Evolutionary conservation across 1,140 invertebrate genomes (phyloP), one percentile per base, ranked within the genome.

Genomic region (Ericerus pela): DNA sequence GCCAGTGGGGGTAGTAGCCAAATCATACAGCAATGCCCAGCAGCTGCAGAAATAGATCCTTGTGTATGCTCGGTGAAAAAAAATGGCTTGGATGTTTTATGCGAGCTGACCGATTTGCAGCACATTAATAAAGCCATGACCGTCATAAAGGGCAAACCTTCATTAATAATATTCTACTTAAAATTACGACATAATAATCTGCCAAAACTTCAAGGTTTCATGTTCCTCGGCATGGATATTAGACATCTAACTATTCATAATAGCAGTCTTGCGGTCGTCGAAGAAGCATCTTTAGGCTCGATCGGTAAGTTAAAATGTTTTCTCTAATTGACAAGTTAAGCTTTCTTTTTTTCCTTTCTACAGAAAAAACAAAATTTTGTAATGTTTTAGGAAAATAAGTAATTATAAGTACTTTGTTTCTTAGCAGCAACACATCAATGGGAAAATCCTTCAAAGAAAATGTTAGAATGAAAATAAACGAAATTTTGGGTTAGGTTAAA

Each of bases 151-250:
- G 79, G 80, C 37, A 79, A 79, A 63, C 65, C 71, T 14, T 62
- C 62, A 20, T 76, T 78, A 58, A 78, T 88, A 38, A 87, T 90
- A 60, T 87, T 84, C 68, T 91, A 91, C 68, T 70, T 92, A 47
- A 89, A 88, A 65, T 68, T 91, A 36, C 76, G 86, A 16, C 85
- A 88, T 68, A 88, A 88, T 66, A 81, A 80, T 63, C 68, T 90
- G 59, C 81, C 82, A 1, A 88, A 87, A 68, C 72, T 92, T 41
- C 84, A 85, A 37, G 81, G 83, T 10, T 88, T 84, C 65, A 77
- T 90, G 30, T 88, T 92, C 66, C 73, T 88, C n/a, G 86, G 85
- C 6, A 71, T 91, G 61, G 84, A 88, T 63, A 88, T 91, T 58
- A 79, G 82, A 59, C 86, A 91, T 64, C 74, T 92, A 10, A 88